A percentile compares a stretch with the other conserved stretches of the same genome.
Conservation (phyloP, 2,113 vertebrate species). For the Calidris pugnax region DNA sequence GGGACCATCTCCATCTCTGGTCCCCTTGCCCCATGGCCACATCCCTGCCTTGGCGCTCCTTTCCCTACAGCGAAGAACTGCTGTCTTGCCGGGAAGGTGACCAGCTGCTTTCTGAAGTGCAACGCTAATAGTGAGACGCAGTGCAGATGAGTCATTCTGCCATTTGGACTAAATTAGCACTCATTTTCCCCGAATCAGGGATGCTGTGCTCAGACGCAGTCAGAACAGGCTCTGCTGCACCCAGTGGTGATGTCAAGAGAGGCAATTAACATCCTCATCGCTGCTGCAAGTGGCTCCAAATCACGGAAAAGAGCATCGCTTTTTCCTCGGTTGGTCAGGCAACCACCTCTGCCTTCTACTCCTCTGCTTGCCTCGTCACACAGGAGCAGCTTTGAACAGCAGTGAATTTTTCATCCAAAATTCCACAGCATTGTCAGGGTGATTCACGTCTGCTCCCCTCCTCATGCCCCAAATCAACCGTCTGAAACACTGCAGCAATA, state of each 20-base stretch:
- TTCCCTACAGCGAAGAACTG: rapidly evolving
- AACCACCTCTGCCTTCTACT: neutral
- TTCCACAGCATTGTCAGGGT: neutral
- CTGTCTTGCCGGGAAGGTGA: rapidly evolving
- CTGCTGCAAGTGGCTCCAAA: neutral
- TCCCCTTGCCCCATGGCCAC: neutral
- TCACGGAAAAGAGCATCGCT: neutral
- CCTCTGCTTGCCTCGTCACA: neutral
- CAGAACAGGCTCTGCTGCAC: neutral
- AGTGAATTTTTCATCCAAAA: neutral
- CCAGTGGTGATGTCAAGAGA: neutral
- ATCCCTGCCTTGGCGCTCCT: neutral
- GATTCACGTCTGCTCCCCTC: neutral
- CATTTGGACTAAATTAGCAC: neutral
- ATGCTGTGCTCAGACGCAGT: rapidly evolving
- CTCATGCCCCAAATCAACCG: rapidly evolving
- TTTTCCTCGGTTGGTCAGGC: neutral
- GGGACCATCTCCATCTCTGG: no score
- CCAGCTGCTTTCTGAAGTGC: neutral
- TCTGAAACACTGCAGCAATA: neutral
- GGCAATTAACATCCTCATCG: neutral
- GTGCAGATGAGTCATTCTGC: neutral
- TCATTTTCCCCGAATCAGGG: neutral
- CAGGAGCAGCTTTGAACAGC: neutral
- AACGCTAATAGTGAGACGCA: neutral